phyloP scores from a whole-genome alignment of 2,888 invertebrate species.

The Thelaira solivaga region DNA sequence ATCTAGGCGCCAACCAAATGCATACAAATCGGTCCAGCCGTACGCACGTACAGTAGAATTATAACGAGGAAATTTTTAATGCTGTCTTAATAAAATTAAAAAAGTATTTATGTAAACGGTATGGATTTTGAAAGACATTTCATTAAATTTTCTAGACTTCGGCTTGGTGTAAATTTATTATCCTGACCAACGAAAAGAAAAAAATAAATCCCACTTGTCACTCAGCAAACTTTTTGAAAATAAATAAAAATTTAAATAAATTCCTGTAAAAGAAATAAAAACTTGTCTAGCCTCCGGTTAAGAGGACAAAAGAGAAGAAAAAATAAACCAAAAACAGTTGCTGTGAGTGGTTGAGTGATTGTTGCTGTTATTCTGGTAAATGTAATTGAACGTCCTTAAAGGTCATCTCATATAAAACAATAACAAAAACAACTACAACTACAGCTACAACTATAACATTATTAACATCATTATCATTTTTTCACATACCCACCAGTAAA shows the following conservation, averaged over 20 bases:
- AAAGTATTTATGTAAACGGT: no score
- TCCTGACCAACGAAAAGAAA: no score
- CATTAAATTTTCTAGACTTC: no score
- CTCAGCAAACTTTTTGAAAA: background rate
- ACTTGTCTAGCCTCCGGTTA: constrained; percentile 9
- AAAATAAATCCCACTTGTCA: no score
- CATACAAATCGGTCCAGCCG: no score
- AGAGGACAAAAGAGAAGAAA: background rate
- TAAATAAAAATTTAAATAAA: background rate
- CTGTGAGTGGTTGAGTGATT: constrained; percentile 23
- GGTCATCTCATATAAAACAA: constrained; percentile 62
- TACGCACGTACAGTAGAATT: no score
- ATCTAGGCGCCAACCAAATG: no score
- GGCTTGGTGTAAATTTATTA: no score
- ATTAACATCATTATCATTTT: constrained; percentile 2
- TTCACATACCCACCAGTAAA: background rate
- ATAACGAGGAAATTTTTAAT: no score
- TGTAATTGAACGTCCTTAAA: constrained; percentile 69
- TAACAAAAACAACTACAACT: constrained; percentile 16
- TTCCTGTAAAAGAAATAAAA: constrained; percentile 10
- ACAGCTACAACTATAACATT: background rate
- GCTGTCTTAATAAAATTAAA: no score
- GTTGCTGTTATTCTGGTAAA: constrained; percentile 30
- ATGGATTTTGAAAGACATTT: no score
- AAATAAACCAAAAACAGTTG: background rate